phyloP scores from a whole-genome alignment of 1,140 invertebrate species.

The Chionoecetes opilio region DNA sequence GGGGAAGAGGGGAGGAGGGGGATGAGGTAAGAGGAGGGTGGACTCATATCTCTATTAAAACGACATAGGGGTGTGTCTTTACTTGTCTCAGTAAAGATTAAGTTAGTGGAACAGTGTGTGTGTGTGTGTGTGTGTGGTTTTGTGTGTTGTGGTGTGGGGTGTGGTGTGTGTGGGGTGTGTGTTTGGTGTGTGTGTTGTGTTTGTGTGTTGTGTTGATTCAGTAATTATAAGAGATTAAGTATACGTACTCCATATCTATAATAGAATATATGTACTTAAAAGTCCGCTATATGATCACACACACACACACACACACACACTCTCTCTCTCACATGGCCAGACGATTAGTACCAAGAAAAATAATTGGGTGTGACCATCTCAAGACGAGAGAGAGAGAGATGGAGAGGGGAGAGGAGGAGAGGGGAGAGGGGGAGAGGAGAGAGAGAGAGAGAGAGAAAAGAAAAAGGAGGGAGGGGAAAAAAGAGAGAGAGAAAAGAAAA shows the following conservation, averaged over 20 bases:
- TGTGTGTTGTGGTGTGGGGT: conserved; percentile 38
- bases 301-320: conserved; percentile 48
- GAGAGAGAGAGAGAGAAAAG: conserved; percentile 55
- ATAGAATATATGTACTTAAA: too few relatives aligned
- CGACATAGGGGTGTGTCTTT: background rate
- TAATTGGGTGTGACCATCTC: background rate
- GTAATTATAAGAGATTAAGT: too few relatives aligned
- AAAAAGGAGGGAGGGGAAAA: conserved; percentile 32
- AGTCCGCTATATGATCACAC: background rate
- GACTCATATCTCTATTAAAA: background rate
- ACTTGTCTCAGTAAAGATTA: background rate
- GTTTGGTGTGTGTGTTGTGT: background rate
- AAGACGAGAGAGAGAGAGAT: background rate
- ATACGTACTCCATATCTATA: too few relatives aligned
- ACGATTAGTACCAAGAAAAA: background rate
- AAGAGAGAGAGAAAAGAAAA: conserved; percentile 15
- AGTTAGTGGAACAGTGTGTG: background rate
- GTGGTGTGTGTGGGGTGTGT: conserved; percentile 40
- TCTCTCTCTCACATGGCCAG: background rate
- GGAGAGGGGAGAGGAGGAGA: conserved; percentile 10
- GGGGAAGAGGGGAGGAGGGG: conserved; percentile 14
- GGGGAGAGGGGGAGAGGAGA: conserved; percentile 19
- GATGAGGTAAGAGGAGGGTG: background rate
- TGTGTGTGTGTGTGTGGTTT: conserved; percentile 50
- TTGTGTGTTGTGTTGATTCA: background rate